Percentiles rank a stretch among this genome's conserved stretches.
phyloP scores from a whole-genome alignment of 2,888 invertebrate species.

The Nephrocerus scutellatus region DNA sequence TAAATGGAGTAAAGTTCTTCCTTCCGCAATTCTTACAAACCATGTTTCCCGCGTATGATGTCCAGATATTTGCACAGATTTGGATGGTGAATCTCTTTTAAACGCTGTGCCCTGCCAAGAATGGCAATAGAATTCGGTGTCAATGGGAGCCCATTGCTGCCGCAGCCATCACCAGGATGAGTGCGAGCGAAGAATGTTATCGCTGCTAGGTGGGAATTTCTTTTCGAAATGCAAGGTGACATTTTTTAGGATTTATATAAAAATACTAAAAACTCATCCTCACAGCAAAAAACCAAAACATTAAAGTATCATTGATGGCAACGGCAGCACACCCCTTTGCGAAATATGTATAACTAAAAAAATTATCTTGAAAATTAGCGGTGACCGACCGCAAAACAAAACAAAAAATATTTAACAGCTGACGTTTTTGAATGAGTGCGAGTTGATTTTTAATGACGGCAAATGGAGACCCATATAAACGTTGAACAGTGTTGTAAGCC shows the following conservation, averaged over 20 bases:
- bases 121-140: constrained; percentile 96
- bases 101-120: constrained; percentile 75
- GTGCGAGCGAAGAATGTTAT: constrained; percentile 86
- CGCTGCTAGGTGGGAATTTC: constrained; percentile 57
- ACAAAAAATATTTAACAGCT: too few species aligned
- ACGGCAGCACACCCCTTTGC: too few species aligned
- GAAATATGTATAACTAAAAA: too few species aligned
- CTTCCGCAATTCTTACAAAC: constrained; percentile 57
- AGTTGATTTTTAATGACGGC: too few species aligned
- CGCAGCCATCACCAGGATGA: constrained; percentile 85
- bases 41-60: constrained; percentile 88
- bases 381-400: too few species aligned
- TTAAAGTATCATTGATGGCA: too few species aligned
- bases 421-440: too few species aligned
- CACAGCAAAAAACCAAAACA: too few species aligned
- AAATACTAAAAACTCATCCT: too few species aligned
- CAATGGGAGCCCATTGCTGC: constrained; percentile 90
- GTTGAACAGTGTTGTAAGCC: too few species aligned
- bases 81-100: constrained; percentile 71
- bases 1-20: background rate
- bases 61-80: constrained; percentile 86
- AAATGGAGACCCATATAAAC: too few species aligned
- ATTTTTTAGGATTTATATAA: constrained; percentile 11
- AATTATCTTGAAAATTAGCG: too few species aligned
- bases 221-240: constrained; percentile 27